Evolutionary conservation across 2,888 invertebrate genomes (phyloP).

Genomic region (Aquatica leii): DNA sequence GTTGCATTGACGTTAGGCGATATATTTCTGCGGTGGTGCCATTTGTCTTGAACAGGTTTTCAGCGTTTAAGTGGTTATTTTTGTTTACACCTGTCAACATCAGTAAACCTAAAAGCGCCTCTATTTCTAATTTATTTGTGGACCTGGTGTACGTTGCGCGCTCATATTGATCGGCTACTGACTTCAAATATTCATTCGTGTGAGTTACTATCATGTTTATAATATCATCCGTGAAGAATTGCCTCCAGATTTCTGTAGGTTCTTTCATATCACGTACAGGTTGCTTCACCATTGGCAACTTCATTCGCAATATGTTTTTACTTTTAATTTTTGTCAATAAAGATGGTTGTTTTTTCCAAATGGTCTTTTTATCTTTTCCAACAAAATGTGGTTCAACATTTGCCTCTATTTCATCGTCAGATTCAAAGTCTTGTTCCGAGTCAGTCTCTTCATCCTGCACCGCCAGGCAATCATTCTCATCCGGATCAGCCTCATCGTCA

Average conservation of each 20-base stretch:
- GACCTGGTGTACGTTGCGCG: neutral
- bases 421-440: neutral
- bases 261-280: neutral
- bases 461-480: too few species aligned
- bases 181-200: slow-evolving; percentile 9
- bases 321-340: too few species aligned
- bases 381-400: neutral
- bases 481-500: too few species aligned
- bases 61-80: slow-evolving; percentile 3
- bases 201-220: slow-evolving; percentile 4
- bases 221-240: neutral
- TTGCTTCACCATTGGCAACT: too few species aligned
- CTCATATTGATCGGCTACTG: slow-evolving; percentile 3
- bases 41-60: slow-evolving; percentile 7
- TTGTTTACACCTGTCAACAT: neutral
- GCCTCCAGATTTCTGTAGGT: neutral
- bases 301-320: too few species aligned
- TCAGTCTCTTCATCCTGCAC: neutral
- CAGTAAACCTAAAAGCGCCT: neutral
- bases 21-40: slow-evolving; percentile 3
- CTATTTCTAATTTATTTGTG: neutral
- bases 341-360: neutral
- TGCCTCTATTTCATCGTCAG: neutral
- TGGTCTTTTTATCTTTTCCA: slow-evolving; percentile 1
- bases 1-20: slow-evolving; percentile 2